Percentiles rank a stretch among this genome's conserved stretches.
phyloP scores from a whole-genome alignment of 2,113 vertebrate genomes.

The Callaeas wilsoni region DNA sequence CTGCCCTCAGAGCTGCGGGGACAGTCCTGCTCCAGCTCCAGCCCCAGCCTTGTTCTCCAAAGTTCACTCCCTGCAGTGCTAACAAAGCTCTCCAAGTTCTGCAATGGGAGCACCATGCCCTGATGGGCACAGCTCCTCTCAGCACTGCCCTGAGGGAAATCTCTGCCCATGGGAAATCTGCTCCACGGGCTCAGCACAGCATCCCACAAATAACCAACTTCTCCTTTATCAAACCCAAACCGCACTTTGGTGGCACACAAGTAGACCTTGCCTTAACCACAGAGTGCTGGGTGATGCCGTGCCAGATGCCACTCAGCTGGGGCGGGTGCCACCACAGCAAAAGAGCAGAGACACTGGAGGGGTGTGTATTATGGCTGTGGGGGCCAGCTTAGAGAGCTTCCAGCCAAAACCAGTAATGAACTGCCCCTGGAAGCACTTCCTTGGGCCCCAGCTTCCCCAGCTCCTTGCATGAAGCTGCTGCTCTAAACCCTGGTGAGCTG shows the following conservation, averaged over 20 bases:
- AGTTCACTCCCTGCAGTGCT: neutral
- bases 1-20: neutral
- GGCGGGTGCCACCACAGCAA: neutral
- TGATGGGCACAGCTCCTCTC: neutral
- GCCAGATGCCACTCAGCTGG: neutral
- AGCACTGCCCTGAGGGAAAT: neutral
- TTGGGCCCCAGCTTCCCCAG: fast-evolving
- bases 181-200: neutral
- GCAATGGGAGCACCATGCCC: neutral
- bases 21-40: neutral
- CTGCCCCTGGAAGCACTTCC: neutral
- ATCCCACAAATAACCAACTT: neutral
- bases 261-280: neutral
- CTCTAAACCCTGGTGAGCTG: neutral
- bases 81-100: neutral
- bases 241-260: neutral
- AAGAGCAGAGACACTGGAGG: neutral
- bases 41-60: neutral
- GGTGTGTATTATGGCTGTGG: neutral
- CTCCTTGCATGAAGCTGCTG: neutral
- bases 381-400: fast-evolving
- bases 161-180: neutral
- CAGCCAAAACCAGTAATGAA: neutral
- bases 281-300: neutral
- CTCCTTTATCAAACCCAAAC: neutral